Conservation (phyloP, 2,888 invertebrate species). For the Stenodera caucasica region DNA sequence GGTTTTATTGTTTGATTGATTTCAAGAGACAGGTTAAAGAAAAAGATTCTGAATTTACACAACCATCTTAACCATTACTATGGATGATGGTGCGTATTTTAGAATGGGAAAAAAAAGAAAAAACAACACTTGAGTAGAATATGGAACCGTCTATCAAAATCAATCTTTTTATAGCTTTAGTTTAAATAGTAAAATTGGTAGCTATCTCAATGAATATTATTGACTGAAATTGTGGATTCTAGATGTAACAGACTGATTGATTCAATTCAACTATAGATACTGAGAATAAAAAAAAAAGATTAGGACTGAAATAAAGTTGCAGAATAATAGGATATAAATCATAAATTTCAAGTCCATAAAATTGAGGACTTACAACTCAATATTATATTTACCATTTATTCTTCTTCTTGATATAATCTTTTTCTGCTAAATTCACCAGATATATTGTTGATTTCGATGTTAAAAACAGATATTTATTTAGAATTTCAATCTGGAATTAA, state of each 20-base stretch:
- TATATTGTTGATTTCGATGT: slow-evolving; percentile 98
- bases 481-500: slow-evolving; percentile 81
- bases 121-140: not conserved
- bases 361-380: too few relatives aligned
- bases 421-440: slow-evolving; percentile 94
- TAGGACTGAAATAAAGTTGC: not conserved
- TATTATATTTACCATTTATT: slow-evolving; percentile 98
- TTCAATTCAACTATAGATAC: too few relatives aligned
- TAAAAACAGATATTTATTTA: slow-evolving; percentile 95
- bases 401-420: slow-evolving; percentile 97
- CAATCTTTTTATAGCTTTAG: not conserved
- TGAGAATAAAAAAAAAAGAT: too few relatives aligned
- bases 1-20: slow-evolving; percentile 20
- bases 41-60: slow-evolving; percentile 18
- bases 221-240: too few relatives aligned
- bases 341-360: too few relatives aligned
- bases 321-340: too few relatives aligned
- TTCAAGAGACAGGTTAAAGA: slow-evolving; percentile 4
- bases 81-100: slow-evolving; percentile 42
- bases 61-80: slow-evolving; percentile 33
- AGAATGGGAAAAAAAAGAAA: slow-evolving; percentile 10
- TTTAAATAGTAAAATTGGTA: not conserved
- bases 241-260: too few relatives aligned
- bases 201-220: too few relatives aligned
- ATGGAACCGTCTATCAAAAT: slow-evolving; percentile 5